Evolutionary conservation across 2,888 invertebrate species (phyloP).

Genomic region (Philaethria dido): DNA sequence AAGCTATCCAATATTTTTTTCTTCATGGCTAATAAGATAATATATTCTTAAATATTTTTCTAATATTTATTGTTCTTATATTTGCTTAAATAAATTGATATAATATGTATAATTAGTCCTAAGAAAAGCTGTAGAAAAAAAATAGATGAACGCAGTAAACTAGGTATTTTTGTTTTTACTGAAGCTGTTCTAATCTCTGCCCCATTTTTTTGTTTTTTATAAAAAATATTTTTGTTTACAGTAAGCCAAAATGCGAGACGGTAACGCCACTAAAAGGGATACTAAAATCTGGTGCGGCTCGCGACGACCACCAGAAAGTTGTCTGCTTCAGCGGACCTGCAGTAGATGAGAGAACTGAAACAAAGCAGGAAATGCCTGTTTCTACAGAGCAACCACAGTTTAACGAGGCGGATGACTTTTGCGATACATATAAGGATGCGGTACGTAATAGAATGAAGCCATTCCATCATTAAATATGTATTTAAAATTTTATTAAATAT

Average conservation of each 20-base stretch:
- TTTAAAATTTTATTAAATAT: background rate
- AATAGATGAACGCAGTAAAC: too few species aligned
- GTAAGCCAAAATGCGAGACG: constrained; percentile 67
- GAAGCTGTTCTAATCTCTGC: too few species aligned
- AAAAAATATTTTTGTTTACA: constrained; percentile 43
- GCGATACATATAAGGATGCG: constrained; percentile 61
- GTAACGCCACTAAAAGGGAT: constrained; percentile 72
- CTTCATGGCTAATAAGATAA: too few species aligned
- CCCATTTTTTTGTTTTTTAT: background rate
- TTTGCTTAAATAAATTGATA: too few species aligned
- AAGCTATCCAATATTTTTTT: too few species aligned
- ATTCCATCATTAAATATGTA: background rate
- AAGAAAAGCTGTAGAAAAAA: too few species aligned
- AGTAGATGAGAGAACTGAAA: constrained; percentile 58
- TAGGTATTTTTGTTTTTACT: too few species aligned
- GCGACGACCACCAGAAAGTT: constrained; percentile 76
- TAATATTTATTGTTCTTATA: too few species aligned
- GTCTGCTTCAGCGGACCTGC: constrained; percentile 78
- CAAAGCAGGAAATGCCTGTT: constrained; percentile 50
- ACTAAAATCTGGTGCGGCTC: constrained; percentile 67
- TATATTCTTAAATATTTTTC: too few species aligned
- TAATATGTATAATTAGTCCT: too few species aligned
- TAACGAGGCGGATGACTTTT: constrained; percentile 65
- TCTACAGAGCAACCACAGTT: constrained; percentile 67
- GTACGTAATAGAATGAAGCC: constrained; percentile 50